phyloP scores from a whole-genome alignment of 1,140 invertebrate species.

The Papilio machaon region DNA sequence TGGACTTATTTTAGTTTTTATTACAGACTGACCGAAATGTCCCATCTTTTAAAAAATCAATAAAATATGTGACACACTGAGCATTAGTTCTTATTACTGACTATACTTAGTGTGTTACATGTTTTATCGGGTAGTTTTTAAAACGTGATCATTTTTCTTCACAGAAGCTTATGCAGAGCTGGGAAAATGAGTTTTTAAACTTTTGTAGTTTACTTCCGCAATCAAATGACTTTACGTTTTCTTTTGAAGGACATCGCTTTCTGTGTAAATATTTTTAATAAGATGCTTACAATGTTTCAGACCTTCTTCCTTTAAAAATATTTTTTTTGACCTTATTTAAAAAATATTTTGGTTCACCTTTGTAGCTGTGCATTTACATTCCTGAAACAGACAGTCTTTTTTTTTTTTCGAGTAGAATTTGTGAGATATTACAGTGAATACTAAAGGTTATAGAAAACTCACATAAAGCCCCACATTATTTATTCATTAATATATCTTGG shows the following conservation, averaged over 20 bases:
- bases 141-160: slow-evolving; percentile 21
- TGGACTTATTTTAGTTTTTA: too few species aligned
- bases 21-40: too few species aligned
- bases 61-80: too few species aligned
- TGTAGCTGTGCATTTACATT: neutral
- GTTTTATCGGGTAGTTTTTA: neutral
- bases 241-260: slow-evolving; percentile 50
- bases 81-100: too few species aligned
- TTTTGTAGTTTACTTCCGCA: slow-evolving; percentile 59
- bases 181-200: slow-evolving; percentile 67
- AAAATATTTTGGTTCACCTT: neutral
- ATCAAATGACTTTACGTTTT: slow-evolving; percentile 54
- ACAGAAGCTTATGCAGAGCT: slow-evolving; percentile 38
- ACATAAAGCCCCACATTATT: neutral
- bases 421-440: neutral
- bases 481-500: neutral
- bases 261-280: slow-evolving; percentile 71
- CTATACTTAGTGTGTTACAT: neutral
- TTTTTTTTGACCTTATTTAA: too few species aligned
- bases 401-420: neutral
- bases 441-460: neutral
- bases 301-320: neutral
- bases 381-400: neutral
- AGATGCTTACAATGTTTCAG: slow-evolving; percentile 30
- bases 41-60: too few species aligned